These are phyloP conservation scores for Tapirus terrestris DNA, from an alignment of 2,113 vertebrate species.

Conservation along the genomic window DNA sequence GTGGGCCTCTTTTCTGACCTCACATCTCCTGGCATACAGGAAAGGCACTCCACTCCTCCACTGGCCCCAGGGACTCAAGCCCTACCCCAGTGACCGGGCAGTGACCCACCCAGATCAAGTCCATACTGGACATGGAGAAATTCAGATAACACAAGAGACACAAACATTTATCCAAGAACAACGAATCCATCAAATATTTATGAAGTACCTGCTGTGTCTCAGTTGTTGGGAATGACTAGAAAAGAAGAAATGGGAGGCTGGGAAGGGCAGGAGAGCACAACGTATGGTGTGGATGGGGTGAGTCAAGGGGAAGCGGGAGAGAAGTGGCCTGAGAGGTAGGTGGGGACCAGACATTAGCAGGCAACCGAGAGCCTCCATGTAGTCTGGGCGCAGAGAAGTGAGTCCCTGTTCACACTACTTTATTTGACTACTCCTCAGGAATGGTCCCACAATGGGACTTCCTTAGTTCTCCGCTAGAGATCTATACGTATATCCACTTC, in stretches of 20 bases:
- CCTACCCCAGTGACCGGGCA: background rate
- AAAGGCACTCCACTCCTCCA: background rate
- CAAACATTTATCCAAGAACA: background rate
- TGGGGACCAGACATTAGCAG: background rate
- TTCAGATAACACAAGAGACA: background rate
- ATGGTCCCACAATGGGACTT: background rate
- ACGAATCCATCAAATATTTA: background rate
- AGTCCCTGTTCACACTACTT: background rate
- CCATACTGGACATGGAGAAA: background rate
- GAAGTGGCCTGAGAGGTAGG: background rate
- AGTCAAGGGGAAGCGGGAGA: background rate
- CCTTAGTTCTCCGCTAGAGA: background rate
- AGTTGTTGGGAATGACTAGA: background rate
- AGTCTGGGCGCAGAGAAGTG: background rate
- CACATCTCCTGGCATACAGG: fast-evolving
- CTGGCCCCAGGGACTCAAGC: background rate
- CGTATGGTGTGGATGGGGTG: fast-evolving
- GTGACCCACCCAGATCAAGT: background rate
- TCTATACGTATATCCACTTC: background rate
- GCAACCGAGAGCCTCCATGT: background rate
- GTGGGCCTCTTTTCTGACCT: background rate
- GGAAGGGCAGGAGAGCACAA: background rate
- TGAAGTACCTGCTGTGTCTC: background rate
- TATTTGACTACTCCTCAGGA: too few species aligned
- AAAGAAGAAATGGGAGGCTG: background rate